phyloP scores from a whole-genome alignment of 2,797 vertebrate genomes.

The Heliangelus exortis region DNA sequence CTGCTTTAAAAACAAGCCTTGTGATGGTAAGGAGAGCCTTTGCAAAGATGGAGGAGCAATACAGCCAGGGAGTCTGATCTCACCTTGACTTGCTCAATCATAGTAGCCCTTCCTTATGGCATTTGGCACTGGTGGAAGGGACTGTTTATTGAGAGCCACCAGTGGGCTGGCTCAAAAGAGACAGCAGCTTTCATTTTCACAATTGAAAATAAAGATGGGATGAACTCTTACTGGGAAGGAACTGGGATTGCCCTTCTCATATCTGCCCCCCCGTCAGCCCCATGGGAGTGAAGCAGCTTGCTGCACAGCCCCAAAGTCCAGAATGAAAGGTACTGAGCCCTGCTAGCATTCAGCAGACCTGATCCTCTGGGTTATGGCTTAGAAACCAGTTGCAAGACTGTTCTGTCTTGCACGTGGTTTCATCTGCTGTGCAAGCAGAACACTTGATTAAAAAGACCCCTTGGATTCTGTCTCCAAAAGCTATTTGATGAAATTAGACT shows the following conservation, averaged over 20 bases:
- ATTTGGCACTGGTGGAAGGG: not conserved
- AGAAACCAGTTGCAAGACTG: not conserved
- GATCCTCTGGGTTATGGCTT: not conserved
- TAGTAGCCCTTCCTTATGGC: not conserved
- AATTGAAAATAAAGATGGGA: not conserved
- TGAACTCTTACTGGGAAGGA: not conserved
- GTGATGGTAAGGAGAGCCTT: not conserved
- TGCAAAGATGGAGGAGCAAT: not conserved
- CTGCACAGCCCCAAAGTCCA: not conserved
- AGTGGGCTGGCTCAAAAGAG: not conserved
- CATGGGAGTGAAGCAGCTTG: not conserved
- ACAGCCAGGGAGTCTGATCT: not conserved
- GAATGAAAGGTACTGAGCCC: not conserved
- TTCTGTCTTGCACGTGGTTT: not conserved
- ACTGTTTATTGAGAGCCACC: not conserved
- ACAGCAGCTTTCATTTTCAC: not conserved
- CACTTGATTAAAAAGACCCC: not conserved
- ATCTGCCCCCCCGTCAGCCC: not conserved
- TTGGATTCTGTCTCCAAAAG: not conserved
- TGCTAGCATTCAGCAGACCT: not conserved
- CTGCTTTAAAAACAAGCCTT: not conserved
- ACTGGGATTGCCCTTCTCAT: not conserved
- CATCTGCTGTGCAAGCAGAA: not conserved
- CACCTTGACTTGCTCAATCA: conserved; percentile 26
- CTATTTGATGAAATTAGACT: not conserved